Percentiles rank a stretch among this genome's conserved stretches.
Evolutionary conservation across 2,113 vertebrate species (phyloP).

Genomic region (Lepidothrix coronata): DNA sequence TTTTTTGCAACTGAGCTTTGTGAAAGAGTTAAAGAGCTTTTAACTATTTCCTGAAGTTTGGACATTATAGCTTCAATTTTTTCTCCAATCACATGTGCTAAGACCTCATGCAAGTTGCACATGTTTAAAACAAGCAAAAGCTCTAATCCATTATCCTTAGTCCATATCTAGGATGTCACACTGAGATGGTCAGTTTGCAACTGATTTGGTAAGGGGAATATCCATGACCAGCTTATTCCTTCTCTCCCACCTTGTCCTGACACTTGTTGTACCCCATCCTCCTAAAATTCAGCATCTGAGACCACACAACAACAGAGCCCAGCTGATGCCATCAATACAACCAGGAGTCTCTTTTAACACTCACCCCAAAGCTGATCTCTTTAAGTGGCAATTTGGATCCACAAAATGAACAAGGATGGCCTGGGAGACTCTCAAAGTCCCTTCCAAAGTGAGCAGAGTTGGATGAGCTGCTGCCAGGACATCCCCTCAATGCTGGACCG

Average conservation of each 20-base stretch:
- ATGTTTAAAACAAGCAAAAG: background rate
- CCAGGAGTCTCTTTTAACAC: background rate
- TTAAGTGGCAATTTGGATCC: background rate
- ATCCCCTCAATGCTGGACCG: fast-evolving
- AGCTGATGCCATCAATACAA: background rate
- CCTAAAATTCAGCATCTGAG: background rate
- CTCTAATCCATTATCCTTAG: background rate
- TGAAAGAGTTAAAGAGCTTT: background rate
- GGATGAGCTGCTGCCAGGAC: background rate
- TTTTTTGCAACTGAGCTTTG: background rate
- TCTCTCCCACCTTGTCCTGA: background rate
- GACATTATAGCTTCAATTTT: background rate
- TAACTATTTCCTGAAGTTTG: background rate
- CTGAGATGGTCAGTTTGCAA: background rate
- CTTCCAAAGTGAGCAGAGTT: background rate
- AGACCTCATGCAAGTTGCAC: background rate
- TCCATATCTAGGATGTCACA: background rate
- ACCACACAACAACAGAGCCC: background rate
- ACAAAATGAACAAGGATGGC: background rate
- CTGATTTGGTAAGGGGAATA: background rate
- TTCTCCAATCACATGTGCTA: background rate
- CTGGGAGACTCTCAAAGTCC: background rate
- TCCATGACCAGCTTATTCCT: background rate
- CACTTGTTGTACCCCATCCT: fast-evolving
- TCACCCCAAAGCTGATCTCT: background rate